Conservation (phyloP, 2,888 invertebrate species). For the Microctonus brassicae region DNA sequence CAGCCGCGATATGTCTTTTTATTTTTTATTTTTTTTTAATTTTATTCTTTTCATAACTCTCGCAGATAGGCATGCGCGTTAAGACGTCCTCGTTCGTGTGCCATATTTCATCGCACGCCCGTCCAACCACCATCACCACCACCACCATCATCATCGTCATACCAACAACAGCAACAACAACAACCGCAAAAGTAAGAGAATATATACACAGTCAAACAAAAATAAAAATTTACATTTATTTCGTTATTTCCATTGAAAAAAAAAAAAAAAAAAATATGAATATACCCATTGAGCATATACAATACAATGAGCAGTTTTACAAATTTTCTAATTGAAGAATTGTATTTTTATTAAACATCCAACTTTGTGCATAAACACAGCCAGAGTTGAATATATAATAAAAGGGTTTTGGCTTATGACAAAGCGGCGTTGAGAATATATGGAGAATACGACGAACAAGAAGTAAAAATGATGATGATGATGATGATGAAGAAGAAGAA, state of each 20-base stretch:
- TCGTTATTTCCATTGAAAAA: background rate
- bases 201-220: background rate
- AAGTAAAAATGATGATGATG: too few species aligned
- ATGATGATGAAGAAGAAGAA: constrained; percentile 29
- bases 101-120: constrained; percentile 49
- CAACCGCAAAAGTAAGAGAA: constrained; percentile 22
- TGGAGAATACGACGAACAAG: constrained; percentile 34
- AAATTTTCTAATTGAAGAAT: too few species aligned
- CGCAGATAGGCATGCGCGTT: constrained; percentile 43
- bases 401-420: constrained; percentile 40
- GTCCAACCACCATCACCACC: background rate
- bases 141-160: background rate
- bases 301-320: background rate
- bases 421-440: constrained; percentile 34
- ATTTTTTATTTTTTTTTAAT: constrained; percentile 41
- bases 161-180: constrained; percentile 29
- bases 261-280: constrained; percentile 2
- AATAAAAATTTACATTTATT: background rate
- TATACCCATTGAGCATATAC: background rate
- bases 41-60: constrained; percentile 37
- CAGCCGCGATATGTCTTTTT: constrained; percentile 56
- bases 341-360: constrained; percentile 12
- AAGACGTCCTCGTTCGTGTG: constrained; percentile 50
- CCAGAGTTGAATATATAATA: constrained; percentile 52
- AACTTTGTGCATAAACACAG: constrained; percentile 49